These are phyloP conservation scores for Galbula dea DNA, from an alignment of 2,113 vertebrate genomes.

Conservation along the genomic window DNA sequence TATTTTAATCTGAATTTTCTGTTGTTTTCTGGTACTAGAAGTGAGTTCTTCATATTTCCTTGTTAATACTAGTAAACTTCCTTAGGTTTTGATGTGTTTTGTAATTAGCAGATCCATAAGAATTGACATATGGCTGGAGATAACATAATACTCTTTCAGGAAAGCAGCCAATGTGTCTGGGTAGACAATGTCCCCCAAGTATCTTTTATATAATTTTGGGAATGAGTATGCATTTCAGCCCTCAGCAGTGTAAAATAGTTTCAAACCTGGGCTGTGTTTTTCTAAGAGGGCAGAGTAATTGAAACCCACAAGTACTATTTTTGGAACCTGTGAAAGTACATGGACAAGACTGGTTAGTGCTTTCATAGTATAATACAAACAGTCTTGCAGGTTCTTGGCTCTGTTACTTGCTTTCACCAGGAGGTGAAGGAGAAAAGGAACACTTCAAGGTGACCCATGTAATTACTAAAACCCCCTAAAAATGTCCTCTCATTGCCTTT, in stretches of 20 bases:
- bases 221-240: not conserved
- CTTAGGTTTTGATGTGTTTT: not conserved
- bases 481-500: not conserved
- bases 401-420: not conserved
- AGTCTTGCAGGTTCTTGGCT: not conserved
- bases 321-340: not conserved
- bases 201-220: not conserved
- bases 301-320: not conserved
- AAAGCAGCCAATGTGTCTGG: not conserved
- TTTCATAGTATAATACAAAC: not conserved
- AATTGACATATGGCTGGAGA: not conserved
- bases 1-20: not conserved
- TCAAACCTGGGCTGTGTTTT: not conserved
- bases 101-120: not conserved
- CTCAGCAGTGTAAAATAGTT: not conserved
- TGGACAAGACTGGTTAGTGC: not conserved
- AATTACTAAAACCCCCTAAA: not conserved
- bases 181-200: not conserved
- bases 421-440: not conserved
- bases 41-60: not conserved
- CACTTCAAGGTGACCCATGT: not conserved
- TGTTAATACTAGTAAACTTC: not conserved
- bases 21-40: not conserved
- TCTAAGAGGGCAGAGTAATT: not conserved
- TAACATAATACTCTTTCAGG: not conserved